Base-by-base conservation (phyloP, 2,888 invertebrate genomes). In the Lordiphosa andalusiaca region DNA sequence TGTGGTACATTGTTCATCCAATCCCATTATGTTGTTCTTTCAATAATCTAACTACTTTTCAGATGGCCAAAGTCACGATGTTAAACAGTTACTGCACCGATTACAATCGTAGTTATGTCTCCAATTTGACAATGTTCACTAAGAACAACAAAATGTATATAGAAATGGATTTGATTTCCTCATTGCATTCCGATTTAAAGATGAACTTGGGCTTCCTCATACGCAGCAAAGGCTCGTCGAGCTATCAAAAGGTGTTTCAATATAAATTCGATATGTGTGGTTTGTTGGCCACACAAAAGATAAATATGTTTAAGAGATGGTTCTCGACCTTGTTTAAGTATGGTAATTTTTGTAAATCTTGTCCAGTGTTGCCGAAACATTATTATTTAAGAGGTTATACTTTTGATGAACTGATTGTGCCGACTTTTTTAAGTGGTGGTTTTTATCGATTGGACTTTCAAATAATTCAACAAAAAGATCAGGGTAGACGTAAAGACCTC, bases 251-350 rank as follows among this genome's bases (percentile, higher is more conserved):
- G 19, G 48, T 82, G 7, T 74, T 75, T 16, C 47, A 68, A 16
- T 68, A 65, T 19, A 53, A 69, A 1, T 41, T 86, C 12, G 73
- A 86, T 42, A 53, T 81, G 35, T 86, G 86, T 23, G 60, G 38
- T 3, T 42, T 86, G 62, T 50, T 84, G 56, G 37, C 21, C 2
- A 48, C 7, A 3, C 52, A 9, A 0, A 63, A 49, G 6, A 68
- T 46, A 5, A 80, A 65, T 53, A 56, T 84, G 10, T 57, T 76
- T 4, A 69, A 71, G 6, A 41, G 39, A 0, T 82, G 77, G 76
- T 51, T 73, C 0, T 53, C 57, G 0, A 67, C 70, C 9, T 50
- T 86, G 6, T 59, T 60, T 21, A 50, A 55, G n/a, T 60, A 69
- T 23, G 76, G 86, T 0, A 83, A 85, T 46, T 68, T 85, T 6